Conservation (phyloP, 2,888 invertebrate species). For the Pediacus dermestoides region DNA sequence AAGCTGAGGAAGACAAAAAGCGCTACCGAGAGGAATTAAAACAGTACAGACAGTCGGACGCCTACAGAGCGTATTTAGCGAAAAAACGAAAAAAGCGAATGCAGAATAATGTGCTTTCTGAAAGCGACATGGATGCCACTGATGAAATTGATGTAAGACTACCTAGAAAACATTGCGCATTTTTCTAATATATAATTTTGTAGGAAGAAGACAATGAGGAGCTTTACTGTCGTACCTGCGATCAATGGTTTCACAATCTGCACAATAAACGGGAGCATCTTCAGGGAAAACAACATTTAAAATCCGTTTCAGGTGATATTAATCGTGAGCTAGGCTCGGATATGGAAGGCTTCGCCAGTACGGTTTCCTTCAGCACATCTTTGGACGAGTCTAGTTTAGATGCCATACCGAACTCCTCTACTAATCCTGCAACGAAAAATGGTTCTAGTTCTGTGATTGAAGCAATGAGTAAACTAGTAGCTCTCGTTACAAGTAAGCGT, state of each 20-base stretch:
- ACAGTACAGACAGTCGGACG: conserved; percentile 55
- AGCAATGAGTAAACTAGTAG: conserved; percentile 42
- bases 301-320: conserved; percentile 48
- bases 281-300: conserved; percentile 56
- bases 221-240: conserved; percentile 57
- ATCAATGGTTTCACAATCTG: conserved; percentile 57
- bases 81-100: conserved; percentile 51
- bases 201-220: conserved; percentile 57
- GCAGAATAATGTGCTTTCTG: conserved; percentile 48
- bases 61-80: conserved; percentile 54
- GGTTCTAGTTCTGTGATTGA: conserved; percentile 40
- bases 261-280: conserved; percentile 60
- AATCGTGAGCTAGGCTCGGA: conserved; percentile 42
- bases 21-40: conserved; percentile 56
- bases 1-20: conserved; percentile 57
- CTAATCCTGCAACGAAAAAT: conserved; percentile 11
- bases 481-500: conserved; percentile 44
- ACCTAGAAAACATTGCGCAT: neutral
- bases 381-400: conserved; percentile 49
- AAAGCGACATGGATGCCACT: conserved; percentile 54
- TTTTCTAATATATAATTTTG: conserved; percentile 16
- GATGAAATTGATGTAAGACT: conserved; percentile 52
- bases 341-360: conserved; percentile 27
- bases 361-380: conserved; percentile 38
- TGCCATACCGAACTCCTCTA: conserved; percentile 34